Evolutionary conservation across 2,113 vertebrate species (phyloP), one percentile per base, ranked within the genome.

Genomic region (Prochilodus magdalenae): DNA sequence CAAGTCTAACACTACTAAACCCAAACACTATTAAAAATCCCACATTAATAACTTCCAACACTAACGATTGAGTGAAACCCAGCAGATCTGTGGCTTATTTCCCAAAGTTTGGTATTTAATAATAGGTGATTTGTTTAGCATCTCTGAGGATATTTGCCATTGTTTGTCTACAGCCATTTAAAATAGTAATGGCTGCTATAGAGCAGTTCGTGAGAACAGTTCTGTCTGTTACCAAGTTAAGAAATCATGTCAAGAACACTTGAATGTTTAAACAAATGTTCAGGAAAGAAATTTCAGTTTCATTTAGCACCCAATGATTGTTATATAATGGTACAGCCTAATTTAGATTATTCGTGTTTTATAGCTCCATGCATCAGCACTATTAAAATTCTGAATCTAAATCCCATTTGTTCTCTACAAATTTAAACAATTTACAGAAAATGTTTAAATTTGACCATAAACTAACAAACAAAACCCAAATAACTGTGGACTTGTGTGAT

Each of bases 391-490:
- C 22, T 27, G 49, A 26, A 44, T 44, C 1, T 20, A 20, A 75
- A 44, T 18, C 47, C 30, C 16, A n/a, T 40, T 44, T 47, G 16
- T 47, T 11, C 20, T 47, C 8, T 60, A 51, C 49, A 59, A 60
- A n/a, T 79, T 49, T 44, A 59, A 74, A 60, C 18, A 57, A 69
- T 6, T 73, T 18, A 79, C 29, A 82, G 53, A 76, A 75, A 75
- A 73, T 73, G 47, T 85, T 85, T 81, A 59, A 79, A 80, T 79
- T 76, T 80, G 62, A 62, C 81, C 73, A 22, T 51, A 62, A 57
- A 79, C 36, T 62, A 79, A 77, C 49, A 44, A 55, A 40, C 26
- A 8, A 11, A 36, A 3, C 36, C 51, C 36, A 18, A 57, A 26
- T 71, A 51, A 27, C 47, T 16, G 2, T 74, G 59, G 20, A 73